Conservation (phyloP, 2,888 invertebrate species). For the Syrista parreyssii region DNA sequence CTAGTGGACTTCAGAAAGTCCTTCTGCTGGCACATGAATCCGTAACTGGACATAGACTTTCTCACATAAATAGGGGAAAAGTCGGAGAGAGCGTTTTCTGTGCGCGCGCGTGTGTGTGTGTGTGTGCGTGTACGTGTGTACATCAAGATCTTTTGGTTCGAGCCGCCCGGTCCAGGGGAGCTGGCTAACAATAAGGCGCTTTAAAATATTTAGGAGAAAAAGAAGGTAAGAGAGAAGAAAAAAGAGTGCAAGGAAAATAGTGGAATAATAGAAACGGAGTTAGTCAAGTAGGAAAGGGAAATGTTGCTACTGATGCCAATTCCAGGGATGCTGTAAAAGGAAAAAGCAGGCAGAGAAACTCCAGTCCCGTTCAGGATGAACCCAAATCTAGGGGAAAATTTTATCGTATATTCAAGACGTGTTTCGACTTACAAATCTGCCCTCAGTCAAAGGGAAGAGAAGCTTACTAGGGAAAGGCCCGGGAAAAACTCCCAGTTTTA, state of each 20-base stretch:
- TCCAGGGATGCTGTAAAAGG: conserved; percentile 11
- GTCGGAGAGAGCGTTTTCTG: too few relatives aligned
- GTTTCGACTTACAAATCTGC: conserved; percentile 52
- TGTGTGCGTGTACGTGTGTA: too few relatives aligned
- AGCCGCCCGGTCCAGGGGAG: too few relatives aligned
- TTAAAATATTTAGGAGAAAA: conserved; percentile 30
- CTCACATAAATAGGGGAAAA: too few relatives aligned
- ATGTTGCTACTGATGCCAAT: not conserved
- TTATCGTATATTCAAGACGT: conserved; percentile 62
- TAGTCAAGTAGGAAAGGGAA: conserved; percentile 6
- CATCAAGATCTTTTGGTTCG: too few relatives aligned
- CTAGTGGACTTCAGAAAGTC: not conserved
- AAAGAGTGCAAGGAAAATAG: not conserved
- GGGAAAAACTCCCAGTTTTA: conserved; percentile 43
- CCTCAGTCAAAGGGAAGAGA: conserved; percentile 15
- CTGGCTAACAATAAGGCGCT: conserved; percentile 26
- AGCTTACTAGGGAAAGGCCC: conserved; percentile 34
- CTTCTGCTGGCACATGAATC: not conserved
- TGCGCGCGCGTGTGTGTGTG: too few relatives aligned
- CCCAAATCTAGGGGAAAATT: conserved; percentile 58
- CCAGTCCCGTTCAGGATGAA: conserved; percentile 29
- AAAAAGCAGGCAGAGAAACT: not conserved
- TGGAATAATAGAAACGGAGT: not conserved
- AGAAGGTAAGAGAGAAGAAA: conserved; percentile 21
- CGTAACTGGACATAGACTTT: conserved; percentile 8